These are phyloP conservation scores for Prenolepis imparis DNA, from an alignment of 2,888 invertebrate species.

Conservation along the genomic window DNA sequence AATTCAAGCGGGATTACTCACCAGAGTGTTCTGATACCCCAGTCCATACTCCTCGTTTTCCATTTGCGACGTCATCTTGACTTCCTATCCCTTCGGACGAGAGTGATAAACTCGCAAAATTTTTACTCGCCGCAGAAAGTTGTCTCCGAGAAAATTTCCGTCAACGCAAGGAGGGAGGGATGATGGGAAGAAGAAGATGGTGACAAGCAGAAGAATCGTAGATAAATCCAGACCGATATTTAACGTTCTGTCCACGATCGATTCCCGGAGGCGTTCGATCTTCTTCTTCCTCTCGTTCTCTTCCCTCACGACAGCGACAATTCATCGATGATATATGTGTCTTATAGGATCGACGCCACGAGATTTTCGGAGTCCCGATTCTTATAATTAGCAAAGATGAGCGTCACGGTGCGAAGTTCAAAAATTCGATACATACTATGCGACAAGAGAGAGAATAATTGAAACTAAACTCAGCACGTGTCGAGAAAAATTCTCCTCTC, in stretches of 20 bases:
- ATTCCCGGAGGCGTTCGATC: background rate
- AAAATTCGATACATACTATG: background rate
- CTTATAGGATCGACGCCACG: background rate
- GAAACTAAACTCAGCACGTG: background rate
- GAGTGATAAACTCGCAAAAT: constrained; percentile 1
- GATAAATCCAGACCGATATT: background rate
- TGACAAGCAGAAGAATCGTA: background rate
- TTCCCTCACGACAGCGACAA: background rate
- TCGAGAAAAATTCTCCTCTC: background rate
- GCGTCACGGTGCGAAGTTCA: background rate
- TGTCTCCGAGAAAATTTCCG: background rate
- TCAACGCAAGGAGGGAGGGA: background rate
- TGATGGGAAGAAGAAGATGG: background rate
- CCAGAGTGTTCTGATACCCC: constrained; percentile 91
- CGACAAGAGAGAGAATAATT: background rate
- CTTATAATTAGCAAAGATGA: background rate
- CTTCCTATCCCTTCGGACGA: background rate
- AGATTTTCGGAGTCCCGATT: constrained; percentile 8
- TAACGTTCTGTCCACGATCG: background rate
- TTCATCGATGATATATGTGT: constrained; percentile 27
- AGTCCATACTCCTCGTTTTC: constrained; percentile 90
- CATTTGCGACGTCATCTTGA: constrained; percentile 80
- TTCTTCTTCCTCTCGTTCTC: constrained; percentile 18
- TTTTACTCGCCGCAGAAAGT: background rate
- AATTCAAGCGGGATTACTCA: constrained; percentile 85